These are phyloP conservation scores for Sesamia inferens DNA, from an alignment of 2,888 invertebrate genomes.

Conservation along the genomic window DNA sequence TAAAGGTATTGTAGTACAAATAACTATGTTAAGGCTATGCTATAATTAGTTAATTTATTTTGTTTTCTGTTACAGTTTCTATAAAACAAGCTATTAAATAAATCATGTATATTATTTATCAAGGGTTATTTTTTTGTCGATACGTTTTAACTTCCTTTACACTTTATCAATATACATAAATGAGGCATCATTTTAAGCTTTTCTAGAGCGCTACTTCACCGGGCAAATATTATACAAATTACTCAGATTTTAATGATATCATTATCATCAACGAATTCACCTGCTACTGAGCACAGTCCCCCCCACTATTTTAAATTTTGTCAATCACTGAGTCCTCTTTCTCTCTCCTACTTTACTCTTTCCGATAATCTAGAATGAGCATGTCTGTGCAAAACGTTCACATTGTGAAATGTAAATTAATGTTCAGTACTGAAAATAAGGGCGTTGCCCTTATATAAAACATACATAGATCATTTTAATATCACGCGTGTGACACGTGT, in stretches of 20 bases:
- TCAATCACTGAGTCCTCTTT: neutral
- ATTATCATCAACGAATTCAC: neutral
- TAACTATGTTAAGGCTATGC: slow-evolving; percentile 37
- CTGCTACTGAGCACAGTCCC: neutral
- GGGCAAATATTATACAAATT: too few species aligned
- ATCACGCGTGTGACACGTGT: slow-evolving; percentile 31
- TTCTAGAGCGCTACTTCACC: too few species aligned
- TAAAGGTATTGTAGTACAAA: slow-evolving; percentile 22
- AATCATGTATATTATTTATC: too few species aligned
- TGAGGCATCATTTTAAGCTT: too few species aligned
- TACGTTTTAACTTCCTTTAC: too few species aligned
- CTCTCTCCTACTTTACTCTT: neutral
- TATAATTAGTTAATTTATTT: slow-evolving; percentile 25
- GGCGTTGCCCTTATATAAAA: neutral
- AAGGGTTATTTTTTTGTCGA: too few species aligned
- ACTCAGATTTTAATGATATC: neutral
- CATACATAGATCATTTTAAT: neutral
- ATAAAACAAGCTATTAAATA: neutral
- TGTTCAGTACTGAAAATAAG: neutral
- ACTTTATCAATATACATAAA: too few species aligned
- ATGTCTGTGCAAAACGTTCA: neutral
- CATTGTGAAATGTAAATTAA: neutral
- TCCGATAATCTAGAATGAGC: neutral
- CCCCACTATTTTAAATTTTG: neutral
- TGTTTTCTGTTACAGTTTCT: slow-evolving; percentile 22